phyloP scores from a whole-genome alignment of 2,888 invertebrate genomes.

The Rhabditoides inermis region DNA sequence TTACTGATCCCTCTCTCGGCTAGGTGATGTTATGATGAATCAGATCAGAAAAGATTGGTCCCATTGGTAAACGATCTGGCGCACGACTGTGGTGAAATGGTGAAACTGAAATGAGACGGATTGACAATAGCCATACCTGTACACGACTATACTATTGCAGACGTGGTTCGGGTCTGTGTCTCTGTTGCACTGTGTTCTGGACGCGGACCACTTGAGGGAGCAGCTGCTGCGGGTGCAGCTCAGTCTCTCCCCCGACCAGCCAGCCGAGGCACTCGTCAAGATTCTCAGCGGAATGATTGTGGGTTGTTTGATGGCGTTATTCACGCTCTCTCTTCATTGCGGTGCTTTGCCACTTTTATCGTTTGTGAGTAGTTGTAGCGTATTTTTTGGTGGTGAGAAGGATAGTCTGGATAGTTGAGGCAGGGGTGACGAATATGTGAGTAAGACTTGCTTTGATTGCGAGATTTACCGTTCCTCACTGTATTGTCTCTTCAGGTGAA shows the following conservation, averaged over 20 bases:
- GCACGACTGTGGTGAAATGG: too few relatives aligned
- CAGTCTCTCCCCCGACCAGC: constrained; percentile 65
- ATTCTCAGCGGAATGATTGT: constrained; percentile 63
- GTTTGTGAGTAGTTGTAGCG: neutral
- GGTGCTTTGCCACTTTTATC: neutral
- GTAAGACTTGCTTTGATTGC: too few relatives aligned
- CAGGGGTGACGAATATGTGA: too few relatives aligned
- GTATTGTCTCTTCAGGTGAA: constrained; percentile 18
- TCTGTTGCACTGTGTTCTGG: constrained; percentile 77
- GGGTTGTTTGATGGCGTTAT: neutral
- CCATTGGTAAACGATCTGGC: too few relatives aligned
- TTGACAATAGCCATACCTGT: too few relatives aligned
- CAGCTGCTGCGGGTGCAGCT: constrained; percentile 80
- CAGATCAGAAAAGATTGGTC: too few relatives aligned
- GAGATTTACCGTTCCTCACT: too few relatives aligned
- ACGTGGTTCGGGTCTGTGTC: constrained; percentile 87
- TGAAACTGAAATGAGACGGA: too few relatives aligned
- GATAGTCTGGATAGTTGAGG: too few relatives aligned
- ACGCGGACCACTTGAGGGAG: constrained; percentile 64
- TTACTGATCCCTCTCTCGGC: too few relatives aligned
- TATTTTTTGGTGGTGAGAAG: neutral
- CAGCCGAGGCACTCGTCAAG: constrained; percentile 80
- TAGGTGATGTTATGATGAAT: too few relatives aligned
- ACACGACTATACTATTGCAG: too few relatives aligned
- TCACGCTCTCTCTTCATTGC: neutral